Evolutionary conservation across 2,113 vertebrate species (phyloP).

Genomic region (Odontesthes bonariensis): DNA sequence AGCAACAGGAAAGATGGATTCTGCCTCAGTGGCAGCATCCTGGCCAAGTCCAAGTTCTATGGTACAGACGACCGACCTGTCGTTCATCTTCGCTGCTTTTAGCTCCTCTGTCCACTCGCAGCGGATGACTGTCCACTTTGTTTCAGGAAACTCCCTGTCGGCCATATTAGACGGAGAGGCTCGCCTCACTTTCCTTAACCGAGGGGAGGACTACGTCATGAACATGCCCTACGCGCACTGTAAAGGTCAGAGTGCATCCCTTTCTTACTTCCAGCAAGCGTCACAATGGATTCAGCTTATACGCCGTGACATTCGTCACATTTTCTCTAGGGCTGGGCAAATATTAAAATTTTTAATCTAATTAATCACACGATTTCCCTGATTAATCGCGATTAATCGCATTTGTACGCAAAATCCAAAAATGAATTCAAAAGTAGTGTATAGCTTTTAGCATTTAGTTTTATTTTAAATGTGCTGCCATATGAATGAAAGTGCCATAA

Average conservation of each 20-base stretch:
- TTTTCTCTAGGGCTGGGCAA: too few relatives aligned
- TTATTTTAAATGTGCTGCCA: too few relatives aligned
- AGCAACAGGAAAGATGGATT: slow-evolving; percentile 99
- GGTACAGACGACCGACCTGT: slow-evolving; percentile 79
- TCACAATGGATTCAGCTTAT: not conserved
- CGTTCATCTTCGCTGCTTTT: not conserved
- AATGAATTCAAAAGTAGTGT: too few relatives aligned
- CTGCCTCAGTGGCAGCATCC: slow-evolving; percentile 97
- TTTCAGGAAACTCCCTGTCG: slow-evolving; percentile 94
- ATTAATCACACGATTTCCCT: too few relatives aligned
- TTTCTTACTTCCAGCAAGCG: too few relatives aligned
- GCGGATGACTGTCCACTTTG: not conserved
- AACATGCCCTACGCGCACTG: slow-evolving; percentile 99
- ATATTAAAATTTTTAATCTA: too few relatives aligned
- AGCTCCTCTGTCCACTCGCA: not conserved
- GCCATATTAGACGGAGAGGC: slow-evolving; percentile 97
- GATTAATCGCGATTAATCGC: too few relatives aligned
- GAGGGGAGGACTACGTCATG: slow-evolving; percentile 98
- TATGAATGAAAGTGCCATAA: too few relatives aligned
- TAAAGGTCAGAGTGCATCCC: slow-evolving; percentile 88
- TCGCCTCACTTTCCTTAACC: slow-evolving; percentile 92
- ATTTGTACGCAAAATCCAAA: too few relatives aligned
- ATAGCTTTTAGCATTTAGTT: too few relatives aligned
- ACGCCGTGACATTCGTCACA: too few relatives aligned
- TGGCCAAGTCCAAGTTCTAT: slow-evolving; percentile 99